Evolutionary conservation across 2,888 invertebrate genomes (phyloP).

Genomic region (Chirona hameri): DNA sequence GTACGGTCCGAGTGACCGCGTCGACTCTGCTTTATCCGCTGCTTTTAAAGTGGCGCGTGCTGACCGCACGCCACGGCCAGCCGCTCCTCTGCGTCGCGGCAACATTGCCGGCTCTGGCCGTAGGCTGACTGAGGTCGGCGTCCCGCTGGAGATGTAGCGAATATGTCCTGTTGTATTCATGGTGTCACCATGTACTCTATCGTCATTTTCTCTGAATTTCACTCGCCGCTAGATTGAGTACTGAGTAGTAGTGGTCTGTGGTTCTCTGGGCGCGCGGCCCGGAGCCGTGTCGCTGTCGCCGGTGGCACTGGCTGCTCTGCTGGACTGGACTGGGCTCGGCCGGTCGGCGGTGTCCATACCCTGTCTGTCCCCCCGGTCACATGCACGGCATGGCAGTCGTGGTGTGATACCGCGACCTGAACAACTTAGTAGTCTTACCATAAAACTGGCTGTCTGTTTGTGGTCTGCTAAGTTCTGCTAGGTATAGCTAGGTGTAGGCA

Average conservation of each 20-base stretch:
- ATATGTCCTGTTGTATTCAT: neutral
- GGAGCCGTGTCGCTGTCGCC: neutral
- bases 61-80: no score
- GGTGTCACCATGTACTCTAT: neutral
- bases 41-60: neutral
- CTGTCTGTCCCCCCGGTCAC: no score
- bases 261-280: neutral
- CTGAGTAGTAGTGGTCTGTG: neutral
- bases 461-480: no score
- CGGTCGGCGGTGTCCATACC: no score
- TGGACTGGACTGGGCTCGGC: neutral
- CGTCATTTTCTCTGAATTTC: neutral
- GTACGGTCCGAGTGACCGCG: neutral
- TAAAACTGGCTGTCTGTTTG: no score
- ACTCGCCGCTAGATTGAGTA: neutral
- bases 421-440: no score
- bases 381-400: no score
- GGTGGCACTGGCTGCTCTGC: neutral
- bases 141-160: neutral
- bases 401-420: no score
- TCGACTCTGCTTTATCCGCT: neutral
- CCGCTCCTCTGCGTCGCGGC: no score
- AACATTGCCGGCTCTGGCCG: neutral
- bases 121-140: neutral
- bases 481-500: no score